phyloP scores from a whole-genome alignment of 1,140 invertebrate species.

The Pseudobourletiella spinata region DNA sequence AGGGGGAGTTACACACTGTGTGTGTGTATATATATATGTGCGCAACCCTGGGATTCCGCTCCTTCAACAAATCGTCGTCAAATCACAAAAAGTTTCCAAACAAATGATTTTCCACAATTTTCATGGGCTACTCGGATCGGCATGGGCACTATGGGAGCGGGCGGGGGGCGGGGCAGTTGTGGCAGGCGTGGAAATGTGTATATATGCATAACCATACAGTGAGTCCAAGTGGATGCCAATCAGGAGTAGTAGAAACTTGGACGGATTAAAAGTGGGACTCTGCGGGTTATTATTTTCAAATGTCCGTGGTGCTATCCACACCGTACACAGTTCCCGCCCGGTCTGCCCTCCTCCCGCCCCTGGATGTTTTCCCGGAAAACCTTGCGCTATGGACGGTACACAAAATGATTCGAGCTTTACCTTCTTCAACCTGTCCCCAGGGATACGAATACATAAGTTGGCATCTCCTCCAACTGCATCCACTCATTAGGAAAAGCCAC shows the following conservation, averaged over 20 bases:
- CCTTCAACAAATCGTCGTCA: too few relatives aligned
- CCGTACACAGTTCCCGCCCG: not conserved
- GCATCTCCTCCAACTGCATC: not conserved
- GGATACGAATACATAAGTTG: slow-evolving; percentile 7
- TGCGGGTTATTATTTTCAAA: too few relatives aligned
- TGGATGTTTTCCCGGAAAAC: not conserved
- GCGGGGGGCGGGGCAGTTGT: too few relatives aligned
- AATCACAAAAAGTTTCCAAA: too few relatives aligned
- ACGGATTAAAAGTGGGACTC: not conserved
- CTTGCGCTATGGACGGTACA: not conserved
- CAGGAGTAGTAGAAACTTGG: not conserved
- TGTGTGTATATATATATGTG: too few relatives aligned
- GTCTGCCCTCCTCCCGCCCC: not conserved
- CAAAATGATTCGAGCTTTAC: slow-evolving; percentile 7
- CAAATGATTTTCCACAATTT: too few relatives aligned
- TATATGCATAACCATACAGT: too few relatives aligned
- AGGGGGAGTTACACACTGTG: too few relatives aligned
- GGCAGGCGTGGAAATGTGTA: too few relatives aligned
- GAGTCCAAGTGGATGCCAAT: not conserved
- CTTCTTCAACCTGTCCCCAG: not conserved
- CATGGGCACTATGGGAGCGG: too few relatives aligned
- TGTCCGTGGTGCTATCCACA: not conserved
- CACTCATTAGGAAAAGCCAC: slow-evolving; percentile 7
- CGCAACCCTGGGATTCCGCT: too few relatives aligned
- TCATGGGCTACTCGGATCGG: too few relatives aligned